Base-by-base conservation (phyloP, 2,888 invertebrate genomes). In the Orchestes rusci region DNA sequence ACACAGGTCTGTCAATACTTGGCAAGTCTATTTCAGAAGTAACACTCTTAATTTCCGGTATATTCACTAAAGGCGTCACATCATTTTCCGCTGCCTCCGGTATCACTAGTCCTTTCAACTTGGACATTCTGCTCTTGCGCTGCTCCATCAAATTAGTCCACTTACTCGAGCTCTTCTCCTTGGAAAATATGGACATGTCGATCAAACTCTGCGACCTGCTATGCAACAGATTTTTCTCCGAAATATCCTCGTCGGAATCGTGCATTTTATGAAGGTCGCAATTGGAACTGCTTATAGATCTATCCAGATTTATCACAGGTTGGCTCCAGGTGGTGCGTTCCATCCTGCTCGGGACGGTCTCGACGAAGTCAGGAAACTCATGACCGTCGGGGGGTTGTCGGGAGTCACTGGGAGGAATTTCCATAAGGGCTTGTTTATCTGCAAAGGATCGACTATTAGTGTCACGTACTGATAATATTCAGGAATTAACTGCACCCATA, bases 91-190 rank as follows among this genome's bases (percentile, higher is more conserved):
- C 67, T 10, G 76, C 74, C 58, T 91, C 90, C 3, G 91, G 91
- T 62, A 92, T 92, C 20, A 89, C 85, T 56, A 92, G 70, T n/a
- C 90, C 91, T 59, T 89, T 77, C 46, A 92, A 68, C 67, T 90
- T 91, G 2, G 88, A 86, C 68, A 89, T 79, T 15, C 84, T 84
- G 60, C 82, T 83, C 53, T 83, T 79, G 43, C 90, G 75, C 63
- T 89, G 87, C 66, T 90, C 90, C 56, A 86, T 77, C 54, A 90
- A 69, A 55, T 82, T 80, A 57, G 80, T 83, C 59, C 87, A 73
- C 49, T 83, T 70, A 48, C 72, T 71, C 4, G 43, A 36, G 31
- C 55, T 57, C 43, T 59, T 59, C 38, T 58, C 58, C 39, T 60
- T 58, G 8, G 58, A 56, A 28, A 56, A 53, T 35, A 58, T 53